Evolutionary conservation across 2,113 vertebrate genomes (phyloP), one percentile per base, ranked within the genome.

Genomic region (Ciconia boyciana): DNA sequence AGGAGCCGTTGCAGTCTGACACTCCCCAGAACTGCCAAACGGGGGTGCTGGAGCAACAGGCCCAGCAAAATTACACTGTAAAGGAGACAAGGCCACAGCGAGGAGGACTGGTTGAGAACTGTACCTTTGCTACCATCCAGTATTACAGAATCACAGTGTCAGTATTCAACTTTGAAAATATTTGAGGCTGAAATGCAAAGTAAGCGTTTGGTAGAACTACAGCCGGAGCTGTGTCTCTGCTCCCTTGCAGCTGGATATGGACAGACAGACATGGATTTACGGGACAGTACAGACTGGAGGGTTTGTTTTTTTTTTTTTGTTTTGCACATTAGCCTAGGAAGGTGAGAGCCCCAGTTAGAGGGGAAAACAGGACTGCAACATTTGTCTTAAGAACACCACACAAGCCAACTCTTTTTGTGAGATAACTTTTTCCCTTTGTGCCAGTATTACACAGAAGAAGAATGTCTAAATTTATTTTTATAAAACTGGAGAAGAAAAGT

Each of bases 61-160:
- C 98, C 98, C 92, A 99, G 98, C 97, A 99, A 99, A 94, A 98
- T 99, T 68, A 98, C 98, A 4, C 98, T 98, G 88, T 99, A 98
- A 97, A 60, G 54, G 64, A 57, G 66, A 24, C 12, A 25, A 57
- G 21, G 25, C 60, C 31, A 4, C 19, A 11, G 32, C 7, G 3
- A 29, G 55, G 66, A 22, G 44, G 44, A 19, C 71, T 55, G 17
- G 17, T 55, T 65, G 12, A 82, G 83, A 62, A 41, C 52, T n/a
- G 20, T 12, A 24, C 29, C 18, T 19, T 43, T 6, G 0, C 75
- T 52, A 52, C 96, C 93, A 51, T 7, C 82, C 90, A 25, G 48
- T 61, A 39, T 85, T 90, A 57, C 4, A 6, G 83, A 34, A 41
- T 49, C 52, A 3, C 48, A 48, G 43, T 46, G 18, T 66, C 79